These are phyloP conservation scores for Lutraria rhynchaena DNA, from an alignment of 1,140 invertebrate species.

Conservation along the genomic window DNA sequence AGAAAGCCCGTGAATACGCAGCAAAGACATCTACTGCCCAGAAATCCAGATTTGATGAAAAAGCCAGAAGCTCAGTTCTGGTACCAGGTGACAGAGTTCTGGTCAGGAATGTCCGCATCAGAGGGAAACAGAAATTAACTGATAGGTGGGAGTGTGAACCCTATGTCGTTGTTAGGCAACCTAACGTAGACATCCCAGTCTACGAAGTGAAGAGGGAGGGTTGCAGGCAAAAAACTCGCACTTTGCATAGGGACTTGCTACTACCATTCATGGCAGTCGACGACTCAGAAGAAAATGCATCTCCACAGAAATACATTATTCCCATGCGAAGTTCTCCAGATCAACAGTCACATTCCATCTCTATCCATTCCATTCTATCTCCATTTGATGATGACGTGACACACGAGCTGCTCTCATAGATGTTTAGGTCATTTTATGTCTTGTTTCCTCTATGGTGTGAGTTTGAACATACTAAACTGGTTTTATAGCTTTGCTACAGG, in stretches of 20 bases:
- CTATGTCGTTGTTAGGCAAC: slow-evolving; percentile 44
- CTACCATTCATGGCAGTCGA: slow-evolving; percentile 21
- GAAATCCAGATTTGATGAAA: slow-evolving; percentile 38
- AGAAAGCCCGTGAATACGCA: slow-evolving; percentile 27
- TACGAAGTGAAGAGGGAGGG: slow-evolving; percentile 23
- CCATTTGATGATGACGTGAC: too few species aligned
- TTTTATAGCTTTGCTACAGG: too few species aligned
- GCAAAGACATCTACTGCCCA: not conserved
- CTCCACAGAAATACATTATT: too few species aligned
- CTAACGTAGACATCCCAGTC: slow-evolving; percentile 53
- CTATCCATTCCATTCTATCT: too few species aligned
- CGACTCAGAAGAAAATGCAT: not conserved
- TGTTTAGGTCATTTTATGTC: too few species aligned
- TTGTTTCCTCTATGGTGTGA: too few species aligned
- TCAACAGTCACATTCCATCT: too few species aligned
- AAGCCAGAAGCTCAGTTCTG: slow-evolving; percentile 14
- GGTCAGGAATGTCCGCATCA: slow-evolving; percentile 35
- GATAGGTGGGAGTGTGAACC: slow-evolving; percentile 49
- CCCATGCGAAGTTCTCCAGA: too few species aligned
- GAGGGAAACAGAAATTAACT: slow-evolving; percentile 57
- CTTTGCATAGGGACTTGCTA: slow-evolving; percentile 45
- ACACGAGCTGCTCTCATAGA: too few species aligned
- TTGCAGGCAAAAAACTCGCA: not conserved
- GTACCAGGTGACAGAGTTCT: slow-evolving; percentile 50
- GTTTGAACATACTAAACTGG: too few species aligned